phyloP scores from a whole-genome alignment of 1,140 invertebrate species.

The Streblospio benedicti region DNA sequence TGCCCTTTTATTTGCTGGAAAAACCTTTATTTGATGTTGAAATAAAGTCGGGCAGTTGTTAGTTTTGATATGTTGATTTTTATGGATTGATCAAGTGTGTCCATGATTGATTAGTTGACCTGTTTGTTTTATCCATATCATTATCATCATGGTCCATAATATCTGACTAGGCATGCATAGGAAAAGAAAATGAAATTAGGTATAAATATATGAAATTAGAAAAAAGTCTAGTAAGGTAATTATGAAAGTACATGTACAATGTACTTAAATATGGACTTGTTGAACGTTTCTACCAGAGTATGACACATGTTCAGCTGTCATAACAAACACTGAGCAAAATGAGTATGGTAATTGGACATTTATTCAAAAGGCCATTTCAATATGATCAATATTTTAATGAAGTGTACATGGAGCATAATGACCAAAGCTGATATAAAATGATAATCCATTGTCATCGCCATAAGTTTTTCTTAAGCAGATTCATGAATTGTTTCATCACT shows the following conservation, averaged over 20 bases:
- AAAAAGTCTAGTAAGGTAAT: not conserved
- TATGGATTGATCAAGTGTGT: not conserved
- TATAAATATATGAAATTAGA: too few relatives aligned
- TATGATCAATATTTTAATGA: too few relatives aligned
- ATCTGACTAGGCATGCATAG: not conserved
- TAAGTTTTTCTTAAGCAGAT: too few relatives aligned
- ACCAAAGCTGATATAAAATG: too few relatives aligned
- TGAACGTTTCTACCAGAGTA: not conserved
- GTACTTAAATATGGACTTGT: not conserved
- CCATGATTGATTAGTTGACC: too few relatives aligned
- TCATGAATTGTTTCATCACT: too few relatives aligned
- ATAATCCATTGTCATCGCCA: too few relatives aligned
- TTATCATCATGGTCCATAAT: not conserved
- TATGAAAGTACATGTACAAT: not conserved
- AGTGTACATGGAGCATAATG: too few relatives aligned
- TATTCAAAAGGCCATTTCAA: too few relatives aligned
- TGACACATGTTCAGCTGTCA: not conserved
- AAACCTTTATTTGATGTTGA: not conserved
- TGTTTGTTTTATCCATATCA: not conserved
- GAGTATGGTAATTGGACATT: too few relatives aligned
- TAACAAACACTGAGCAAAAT: too few relatives aligned
- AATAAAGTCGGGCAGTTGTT: not conserved
- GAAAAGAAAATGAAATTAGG: too few relatives aligned
- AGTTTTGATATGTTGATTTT: not conserved
- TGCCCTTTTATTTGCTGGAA: not conserved